Percentiles rank a stretch among this genome's conserved stretches.
phyloP scores from a whole-genome alignment of 2,888 invertebrate species.

The Aphodius granarius region DNA sequence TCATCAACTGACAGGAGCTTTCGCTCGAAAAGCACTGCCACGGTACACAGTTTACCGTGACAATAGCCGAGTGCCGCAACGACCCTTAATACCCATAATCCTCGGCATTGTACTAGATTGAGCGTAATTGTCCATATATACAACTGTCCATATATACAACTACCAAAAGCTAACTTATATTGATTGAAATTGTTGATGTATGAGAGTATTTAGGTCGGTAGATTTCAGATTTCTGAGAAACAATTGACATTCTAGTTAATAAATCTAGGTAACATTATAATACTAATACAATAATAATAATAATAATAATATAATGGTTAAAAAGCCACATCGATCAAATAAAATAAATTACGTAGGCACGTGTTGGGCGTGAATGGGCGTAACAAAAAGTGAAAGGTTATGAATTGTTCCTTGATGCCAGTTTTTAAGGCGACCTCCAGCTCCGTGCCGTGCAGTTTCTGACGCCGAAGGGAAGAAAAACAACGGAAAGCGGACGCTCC shows the following conservation, averaged over 20 bases:
- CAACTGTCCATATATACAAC: neutral
- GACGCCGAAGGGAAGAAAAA: neutral
- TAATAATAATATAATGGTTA: too few species aligned
- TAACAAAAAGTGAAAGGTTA: neutral
- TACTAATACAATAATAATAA: too few species aligned
- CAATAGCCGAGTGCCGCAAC: neutral
- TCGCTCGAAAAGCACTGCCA: neutral
- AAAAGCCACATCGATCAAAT: neutral
- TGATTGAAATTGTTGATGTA: too few species aligned
- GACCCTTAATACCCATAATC: neutral
- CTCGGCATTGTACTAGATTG: neutral
- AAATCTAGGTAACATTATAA: too few species aligned
- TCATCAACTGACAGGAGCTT: neutral
- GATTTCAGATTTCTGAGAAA: too few species aligned
- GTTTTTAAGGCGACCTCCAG: neutral
- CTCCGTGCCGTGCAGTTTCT: neutral
- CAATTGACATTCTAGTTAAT: too few species aligned
- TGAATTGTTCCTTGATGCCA: neutral
- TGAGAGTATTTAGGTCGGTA: too few species aligned
- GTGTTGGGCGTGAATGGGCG: neutral
- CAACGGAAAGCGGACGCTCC: neutral
- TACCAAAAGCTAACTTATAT: neutral
- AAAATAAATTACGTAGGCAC: neutral
- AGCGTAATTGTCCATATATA: neutral
- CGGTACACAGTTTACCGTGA: neutral